Conservation (phyloP, 2,113 vertebrate genomes). For the Cryptotis parvus region DNA sequence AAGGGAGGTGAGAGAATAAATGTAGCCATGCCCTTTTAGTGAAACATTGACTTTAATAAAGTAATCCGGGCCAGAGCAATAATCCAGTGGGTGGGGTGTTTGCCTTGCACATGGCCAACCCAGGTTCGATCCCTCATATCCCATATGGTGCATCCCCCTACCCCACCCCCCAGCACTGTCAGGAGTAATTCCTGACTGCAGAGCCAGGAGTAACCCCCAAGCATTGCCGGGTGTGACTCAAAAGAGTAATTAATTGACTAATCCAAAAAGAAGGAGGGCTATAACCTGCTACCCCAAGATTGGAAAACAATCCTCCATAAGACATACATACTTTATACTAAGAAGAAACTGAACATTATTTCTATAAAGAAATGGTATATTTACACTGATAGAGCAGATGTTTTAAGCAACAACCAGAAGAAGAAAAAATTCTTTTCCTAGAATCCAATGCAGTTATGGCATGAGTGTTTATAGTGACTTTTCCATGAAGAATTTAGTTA, state of each 20-base stretch:
- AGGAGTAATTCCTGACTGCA: too few relatives aligned
- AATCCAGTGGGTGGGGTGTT: too few relatives aligned
- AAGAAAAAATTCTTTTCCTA: neutral
- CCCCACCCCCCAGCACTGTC: too few relatives aligned
- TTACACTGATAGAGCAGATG: neutral
- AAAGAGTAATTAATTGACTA: too few relatives aligned
- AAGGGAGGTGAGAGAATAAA: slow-evolving; percentile 88
- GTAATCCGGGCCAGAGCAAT: too few relatives aligned
- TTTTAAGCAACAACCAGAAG: slow-evolving; percentile 21
- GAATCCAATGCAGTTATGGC: neutral
- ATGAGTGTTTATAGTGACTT: neutral
- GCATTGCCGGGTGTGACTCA: too few relatives aligned
- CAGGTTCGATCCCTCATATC: too few relatives aligned
- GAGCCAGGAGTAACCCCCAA: too few relatives aligned
- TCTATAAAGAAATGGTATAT: neutral
- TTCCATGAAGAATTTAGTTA: neutral
- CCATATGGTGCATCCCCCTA: too few relatives aligned
- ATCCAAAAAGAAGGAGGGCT: neutral
- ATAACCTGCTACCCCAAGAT: accelerated
- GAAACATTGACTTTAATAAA: neutral
- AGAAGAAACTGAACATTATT: neutral
- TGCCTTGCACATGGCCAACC: too few relatives aligned
- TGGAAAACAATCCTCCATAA: accelerated
- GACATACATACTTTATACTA: neutral
- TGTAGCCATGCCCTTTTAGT: accelerated